phyloP scores from a whole-genome alignment of 2,113 vertebrate species.

The Eulemur macaco region DNA sequence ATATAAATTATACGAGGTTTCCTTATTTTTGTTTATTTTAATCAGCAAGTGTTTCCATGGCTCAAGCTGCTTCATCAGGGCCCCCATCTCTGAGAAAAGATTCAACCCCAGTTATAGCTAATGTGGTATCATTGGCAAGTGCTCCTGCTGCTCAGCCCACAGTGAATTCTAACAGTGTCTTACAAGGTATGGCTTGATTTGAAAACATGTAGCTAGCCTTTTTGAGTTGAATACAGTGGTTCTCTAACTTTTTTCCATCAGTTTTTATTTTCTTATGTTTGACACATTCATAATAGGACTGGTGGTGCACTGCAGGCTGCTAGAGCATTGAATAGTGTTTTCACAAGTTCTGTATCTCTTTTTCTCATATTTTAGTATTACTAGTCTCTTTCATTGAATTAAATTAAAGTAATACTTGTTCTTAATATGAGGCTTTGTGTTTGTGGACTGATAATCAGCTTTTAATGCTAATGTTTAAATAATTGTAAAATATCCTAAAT shows the following conservation, averaged over 20 bases:
- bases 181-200: conserved; percentile 87
- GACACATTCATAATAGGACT: background rate
- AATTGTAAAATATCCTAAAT: conserved; percentile 41
- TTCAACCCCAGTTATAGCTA: conserved; percentile 95
- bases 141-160: conserved; percentile 87
- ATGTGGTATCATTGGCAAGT: conserved; percentile 94
- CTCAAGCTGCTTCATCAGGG: conserved; percentile 84
- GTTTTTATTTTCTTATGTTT: conserved; percentile 34
- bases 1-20: conserved; percentile 27
- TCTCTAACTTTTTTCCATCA: conserved; percentile 40
- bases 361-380: conserved; percentile 7
- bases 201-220: background rate
- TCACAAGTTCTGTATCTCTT: background rate
- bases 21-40: conserved; percentile 71
- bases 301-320: background rate
- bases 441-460: conserved; percentile 16
- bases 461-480: conserved; percentile 62
- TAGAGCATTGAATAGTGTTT: background rate
- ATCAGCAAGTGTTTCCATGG: conserved; percentile 85
- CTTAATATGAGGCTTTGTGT: conserved; percentile 19
- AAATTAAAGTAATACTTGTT: background rate
- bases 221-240: background rate
- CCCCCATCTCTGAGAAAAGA: conserved; percentile 88
- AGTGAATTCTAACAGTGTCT: conserved; percentile 85
- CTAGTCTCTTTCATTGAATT: conserved; percentile 34